phyloP scores from a whole-genome alignment of 2,888 invertebrate genomes.

The Sipha maydis region DNA sequence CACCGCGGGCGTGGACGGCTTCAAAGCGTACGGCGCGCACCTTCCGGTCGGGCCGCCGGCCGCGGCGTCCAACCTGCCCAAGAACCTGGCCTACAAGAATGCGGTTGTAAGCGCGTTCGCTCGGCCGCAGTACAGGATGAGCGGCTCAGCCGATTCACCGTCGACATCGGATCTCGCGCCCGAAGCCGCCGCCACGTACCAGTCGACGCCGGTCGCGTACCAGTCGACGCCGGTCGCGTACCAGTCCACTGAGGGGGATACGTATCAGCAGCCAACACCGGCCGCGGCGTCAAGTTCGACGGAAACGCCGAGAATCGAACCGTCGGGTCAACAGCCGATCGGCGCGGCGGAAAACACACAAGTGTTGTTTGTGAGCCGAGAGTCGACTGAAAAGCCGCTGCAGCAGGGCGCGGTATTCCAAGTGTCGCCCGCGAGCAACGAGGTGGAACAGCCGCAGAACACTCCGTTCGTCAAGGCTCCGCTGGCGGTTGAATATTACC shows the following conservation, averaged over 20 bases:
- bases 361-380: slow-evolving; percentile 1
- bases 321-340: too few species aligned
- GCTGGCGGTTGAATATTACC: not conserved
- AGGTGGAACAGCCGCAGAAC: not conserved
- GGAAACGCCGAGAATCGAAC: not conserved
- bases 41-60: slow-evolving; percentile 67
- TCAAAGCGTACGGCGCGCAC: slow-evolving; percentile 66
- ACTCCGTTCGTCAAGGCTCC: not conserved
- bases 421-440: not conserved
- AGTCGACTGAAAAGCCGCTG: slow-evolving; percentile 2
- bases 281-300: not conserved
- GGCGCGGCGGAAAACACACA: slow-evolving; percentile 11
- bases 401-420: not conserved
- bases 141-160: not conserved
- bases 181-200: not conserved
- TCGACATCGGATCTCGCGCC: not conserved
- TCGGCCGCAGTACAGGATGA: slow-evolving; percentile 5
- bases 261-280: not conserved
- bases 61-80: slow-evolving; percentile 63
- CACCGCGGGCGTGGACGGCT: slow-evolving; percentile 79
- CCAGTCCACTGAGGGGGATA: not conserved
- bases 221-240: not conserved
- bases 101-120: not conserved
- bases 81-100: slow-evolving; percentile 22
- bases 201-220: not conserved